These are phyloP conservation scores for Ferrisia virgata DNA, from an alignment of 2,888 invertebrate genomes.

Conservation along the genomic window DNA sequence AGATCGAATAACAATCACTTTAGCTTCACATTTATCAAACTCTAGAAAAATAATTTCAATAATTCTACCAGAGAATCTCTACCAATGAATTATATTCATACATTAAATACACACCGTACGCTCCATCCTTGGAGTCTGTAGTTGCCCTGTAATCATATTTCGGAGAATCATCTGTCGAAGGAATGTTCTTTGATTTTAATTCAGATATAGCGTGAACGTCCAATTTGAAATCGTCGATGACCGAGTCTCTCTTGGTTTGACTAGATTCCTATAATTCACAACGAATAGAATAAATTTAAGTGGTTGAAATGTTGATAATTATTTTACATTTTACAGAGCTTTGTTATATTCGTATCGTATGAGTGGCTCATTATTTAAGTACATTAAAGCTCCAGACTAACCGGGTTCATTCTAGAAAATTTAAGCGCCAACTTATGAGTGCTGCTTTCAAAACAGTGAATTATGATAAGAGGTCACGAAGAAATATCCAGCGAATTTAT, in stretches of 20 bases:
- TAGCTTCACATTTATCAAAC: conserved; percentile 51
- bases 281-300: neutral
- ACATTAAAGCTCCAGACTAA: too few relatives aligned
- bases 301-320: too few relatives aligned
- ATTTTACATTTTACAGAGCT: too few relatives aligned
- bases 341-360: too few relatives aligned
- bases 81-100: neutral
- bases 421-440: too few relatives aligned
- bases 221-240: conserved; percentile 79
- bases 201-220: conserved; percentile 94
- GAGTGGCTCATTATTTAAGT: too few relatives aligned
- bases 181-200: conserved; percentile 71
- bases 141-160: conserved; percentile 84
- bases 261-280: conserved; percentile 64
- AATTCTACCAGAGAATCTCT: neutral
- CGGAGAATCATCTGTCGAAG: conserved; percentile 81
- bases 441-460: too few relatives aligned
- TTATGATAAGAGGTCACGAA: too few relatives aligned
- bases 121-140: conserved; percentile 63
- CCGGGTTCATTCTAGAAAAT: too few relatives aligned
- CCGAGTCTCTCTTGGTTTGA: conserved; percentile 77
- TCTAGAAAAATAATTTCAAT: neutral
- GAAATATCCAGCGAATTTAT: too few relatives aligned
- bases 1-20: conserved; percentile 75
- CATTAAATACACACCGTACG: conserved; percentile 60